Evolutionary conservation across 2,797 vertebrate species (phyloP).

Genomic region (Gadopsis bispinosus): DNA sequence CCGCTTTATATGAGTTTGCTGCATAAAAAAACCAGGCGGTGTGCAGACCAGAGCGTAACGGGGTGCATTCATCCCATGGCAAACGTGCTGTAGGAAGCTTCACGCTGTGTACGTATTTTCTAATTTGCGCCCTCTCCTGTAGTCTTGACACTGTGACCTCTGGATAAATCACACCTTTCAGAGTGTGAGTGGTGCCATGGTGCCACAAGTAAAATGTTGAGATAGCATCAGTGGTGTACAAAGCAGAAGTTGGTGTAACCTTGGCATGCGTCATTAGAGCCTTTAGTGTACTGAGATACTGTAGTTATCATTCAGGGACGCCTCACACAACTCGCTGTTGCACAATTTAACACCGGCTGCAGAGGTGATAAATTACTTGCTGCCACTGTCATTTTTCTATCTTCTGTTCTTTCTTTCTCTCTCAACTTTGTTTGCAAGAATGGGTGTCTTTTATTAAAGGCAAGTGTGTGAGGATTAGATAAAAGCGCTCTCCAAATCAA

Average conservation of each 20-base stretch:
- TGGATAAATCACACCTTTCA: slow-evolving; percentile 22
- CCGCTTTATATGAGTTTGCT: background rate
- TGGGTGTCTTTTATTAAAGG: slow-evolving; percentile 23
- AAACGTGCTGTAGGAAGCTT: background rate
- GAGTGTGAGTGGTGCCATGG: background rate
- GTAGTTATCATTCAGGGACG: slow-evolving; percentile 31
- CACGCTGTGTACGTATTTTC: background rate
- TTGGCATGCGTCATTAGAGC: slow-evolving; percentile 36
- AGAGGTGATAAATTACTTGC: slow-evolving; percentile 26
- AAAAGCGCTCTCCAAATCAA: slow-evolving; percentile 7
- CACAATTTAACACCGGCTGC: slow-evolving; percentile 1
- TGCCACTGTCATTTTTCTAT: slow-evolving; percentile 2
- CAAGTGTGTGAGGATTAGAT: slow-evolving; percentile 28
- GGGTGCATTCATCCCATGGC: background rate
- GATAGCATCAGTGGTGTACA: slow-evolving; percentile 11
- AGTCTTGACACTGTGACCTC: slow-evolving; percentile 11
- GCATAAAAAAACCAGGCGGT: background rate
- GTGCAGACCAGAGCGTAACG: background rate
- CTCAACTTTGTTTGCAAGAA: slow-evolving; percentile 3
- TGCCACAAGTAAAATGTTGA: background rate
- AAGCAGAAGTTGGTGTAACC: slow-evolving; percentile 25
- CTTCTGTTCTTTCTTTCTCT: background rate
- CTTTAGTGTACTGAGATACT: slow-evolving; percentile 10
- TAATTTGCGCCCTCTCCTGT: slow-evolving; percentile 13
- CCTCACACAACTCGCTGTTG: background rate